Percentiles rank a stretch among this genome's conserved stretches.
These are phyloP conservation scores for Bambusicola thoracicus DNA, from an alignment of 2,113 vertebrate species.

Conservation along the genomic window DNA sequence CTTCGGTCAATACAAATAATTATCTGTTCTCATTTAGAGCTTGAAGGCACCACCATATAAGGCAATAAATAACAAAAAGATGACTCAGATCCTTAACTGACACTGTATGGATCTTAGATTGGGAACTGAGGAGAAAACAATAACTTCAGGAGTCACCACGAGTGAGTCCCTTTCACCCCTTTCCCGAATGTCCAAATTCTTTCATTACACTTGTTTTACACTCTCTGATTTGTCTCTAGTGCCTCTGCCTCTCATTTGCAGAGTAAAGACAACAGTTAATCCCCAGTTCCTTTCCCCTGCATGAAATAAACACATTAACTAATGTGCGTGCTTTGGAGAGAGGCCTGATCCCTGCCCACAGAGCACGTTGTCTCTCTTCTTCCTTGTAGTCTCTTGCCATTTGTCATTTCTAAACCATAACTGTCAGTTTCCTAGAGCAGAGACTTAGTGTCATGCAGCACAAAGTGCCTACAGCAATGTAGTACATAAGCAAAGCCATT, in stretches of 20 bases:
- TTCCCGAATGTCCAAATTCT: neutral
- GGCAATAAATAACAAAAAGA: conserved; percentile 17
- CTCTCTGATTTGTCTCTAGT: neutral
- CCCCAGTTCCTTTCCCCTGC: neutral
- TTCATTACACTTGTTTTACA: neutral
- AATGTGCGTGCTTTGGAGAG: accelerated
- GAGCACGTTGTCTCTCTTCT: neutral
- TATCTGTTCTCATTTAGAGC: conserved; percentile 18
- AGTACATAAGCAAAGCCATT: neutral
- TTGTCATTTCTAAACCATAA: neutral
- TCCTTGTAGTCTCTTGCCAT: neutral
- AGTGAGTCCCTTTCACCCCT: neutral
- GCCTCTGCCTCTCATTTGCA: neutral
- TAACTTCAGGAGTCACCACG: neutral
- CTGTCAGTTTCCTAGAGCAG: neutral
- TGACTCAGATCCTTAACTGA: conserved; percentile 13
- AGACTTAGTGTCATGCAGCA: neutral
- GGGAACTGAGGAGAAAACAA: neutral
- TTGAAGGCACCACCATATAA: neutral
- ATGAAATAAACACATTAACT: neutral
- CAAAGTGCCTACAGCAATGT: neutral
- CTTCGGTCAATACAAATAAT: conserved; percentile 17
- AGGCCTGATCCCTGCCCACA: neutral
- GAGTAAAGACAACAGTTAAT: neutral
- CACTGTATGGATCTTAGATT: neutral